Base-by-base conservation (phyloP, 1,140 invertebrate genomes). In the Achroia grisella region DNA sequence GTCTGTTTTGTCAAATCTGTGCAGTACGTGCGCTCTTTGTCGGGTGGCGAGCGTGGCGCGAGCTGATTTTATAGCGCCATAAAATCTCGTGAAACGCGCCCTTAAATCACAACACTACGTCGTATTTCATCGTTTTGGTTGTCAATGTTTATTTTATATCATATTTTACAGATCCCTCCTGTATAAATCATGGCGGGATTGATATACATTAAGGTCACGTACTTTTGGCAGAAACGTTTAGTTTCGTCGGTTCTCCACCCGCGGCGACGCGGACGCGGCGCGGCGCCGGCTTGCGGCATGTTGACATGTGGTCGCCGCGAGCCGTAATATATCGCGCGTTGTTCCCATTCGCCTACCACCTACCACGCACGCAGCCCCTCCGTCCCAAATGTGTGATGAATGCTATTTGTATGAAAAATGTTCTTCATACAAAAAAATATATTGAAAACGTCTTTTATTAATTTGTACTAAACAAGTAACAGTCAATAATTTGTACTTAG, bases 61-160 rank as follows among this genome's bases (percentile, higher is more conserved):
- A 62, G 55, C 78, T 79, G 75, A 80, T 82, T 85, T 82, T 85
- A 81, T 80, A 71, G 77, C 69, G 71, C 62, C 67, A 81, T 85
- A 85, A 85, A 82, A 82, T 82, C 77, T 75, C 71, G 66, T 77
- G 77, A 79, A 79, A 71, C 71, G 68, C 75, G 71, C 72, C 77
- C 78, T 80, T 82, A 85, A 79, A 81, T 82, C 81, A 85, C 78
- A 72, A 56, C 67, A 69, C 56, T 74, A 66, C 73, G 65, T 75
- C 81, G 74, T 85, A 85, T 81, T 85, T 82, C 81, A 85, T 82
- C 76, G 81, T 85, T 85, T 71, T 64, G 77, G 67, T 79, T 85
- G 78, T 85, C 78, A 82, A 82, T 85, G 77, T 85, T 85, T 85
- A 82, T 85, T 85, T 85, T 85, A 85, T 85, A 78, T 85, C 78